Percentiles rank a stretch among this genome's conserved stretches.
Conservation (phyloP, 1,140 invertebrate genomes). For the Achatina immaculata region DNA sequence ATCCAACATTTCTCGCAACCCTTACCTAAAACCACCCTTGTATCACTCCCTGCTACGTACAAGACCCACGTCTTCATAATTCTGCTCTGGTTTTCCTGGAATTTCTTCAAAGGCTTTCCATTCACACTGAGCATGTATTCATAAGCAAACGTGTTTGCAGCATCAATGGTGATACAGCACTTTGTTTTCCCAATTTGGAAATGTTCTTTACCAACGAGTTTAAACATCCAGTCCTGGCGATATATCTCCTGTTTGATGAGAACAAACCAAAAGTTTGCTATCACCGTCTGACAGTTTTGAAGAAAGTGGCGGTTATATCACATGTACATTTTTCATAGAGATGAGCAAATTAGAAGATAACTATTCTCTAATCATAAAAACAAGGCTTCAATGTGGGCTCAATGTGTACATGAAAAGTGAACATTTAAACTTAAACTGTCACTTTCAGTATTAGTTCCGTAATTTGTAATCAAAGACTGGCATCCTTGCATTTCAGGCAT, state of each 20-base stretch:
- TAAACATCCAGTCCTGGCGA: conserved; percentile 89
- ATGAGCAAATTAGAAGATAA: no score
- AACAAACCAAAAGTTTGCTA: conserved; percentile 3
- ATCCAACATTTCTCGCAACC: no score
- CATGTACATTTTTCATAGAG: no score
- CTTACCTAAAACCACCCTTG: conserved; percentile 81
- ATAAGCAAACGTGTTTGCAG: conserved; percentile 84
- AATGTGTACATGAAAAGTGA: no score
- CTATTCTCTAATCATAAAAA: no score
- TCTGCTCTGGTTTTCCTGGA: conserved; percentile 82
- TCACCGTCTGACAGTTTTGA: no score
- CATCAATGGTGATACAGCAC: conserved; percentile 80
- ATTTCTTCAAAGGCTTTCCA: conserved; percentile 82
- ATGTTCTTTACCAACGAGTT: conserved; percentile 82
- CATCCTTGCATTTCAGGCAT: no score
- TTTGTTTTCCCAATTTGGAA: conserved; percentile 75
- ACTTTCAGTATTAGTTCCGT: no score
- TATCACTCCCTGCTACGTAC: conserved; percentile 65
- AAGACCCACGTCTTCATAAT: conserved; percentile 78
- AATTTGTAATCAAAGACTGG: no score
- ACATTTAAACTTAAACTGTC: no score
- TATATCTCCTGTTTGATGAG: conserved; percentile 78
- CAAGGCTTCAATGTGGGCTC: no score
- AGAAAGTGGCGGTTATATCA: no score
- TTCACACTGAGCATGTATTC: conserved; percentile 79